Conservation (phyloP, 2,797 vertebrate genomes). For the Danio albolineatus region DNA sequence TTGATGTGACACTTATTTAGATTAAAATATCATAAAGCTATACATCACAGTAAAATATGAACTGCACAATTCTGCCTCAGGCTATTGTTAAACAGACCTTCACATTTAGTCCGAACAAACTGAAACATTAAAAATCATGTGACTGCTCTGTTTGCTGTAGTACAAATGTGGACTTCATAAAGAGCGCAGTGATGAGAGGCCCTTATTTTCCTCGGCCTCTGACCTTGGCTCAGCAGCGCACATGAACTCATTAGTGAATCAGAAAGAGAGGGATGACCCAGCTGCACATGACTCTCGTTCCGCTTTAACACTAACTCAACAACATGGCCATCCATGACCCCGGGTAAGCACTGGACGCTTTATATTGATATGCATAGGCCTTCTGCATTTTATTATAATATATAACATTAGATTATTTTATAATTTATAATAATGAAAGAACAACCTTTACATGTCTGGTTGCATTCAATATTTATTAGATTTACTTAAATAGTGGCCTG, state of each 20-base stretch:
- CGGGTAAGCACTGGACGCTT: background rate
- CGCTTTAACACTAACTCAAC: conserved; percentile 2
- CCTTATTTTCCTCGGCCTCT: conserved; percentile 33
- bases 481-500: background rate
- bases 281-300: conserved; percentile 36
- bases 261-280: conserved; percentile 29
- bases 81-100: conserved; percentile 20
- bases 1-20: background rate
- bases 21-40: background rate
- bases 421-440: no score
- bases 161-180: conserved; percentile 31
- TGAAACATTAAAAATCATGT: conserved; percentile 33
- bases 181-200: conserved; percentile 24
- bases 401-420: no score
- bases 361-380: background rate
- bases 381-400: no score
- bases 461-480: background rate
- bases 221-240: conserved; percentile 25
- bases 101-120: background rate
- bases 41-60: background rate
- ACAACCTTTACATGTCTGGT: background rate
- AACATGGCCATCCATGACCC: conserved; percentile 23
- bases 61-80: conserved; percentile 1
- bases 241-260: conserved; percentile 38
- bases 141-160: conserved; percentile 28